phyloP scores from a whole-genome alignment of 2,888 invertebrate genomes.

The Adineta ricciae region DNA sequence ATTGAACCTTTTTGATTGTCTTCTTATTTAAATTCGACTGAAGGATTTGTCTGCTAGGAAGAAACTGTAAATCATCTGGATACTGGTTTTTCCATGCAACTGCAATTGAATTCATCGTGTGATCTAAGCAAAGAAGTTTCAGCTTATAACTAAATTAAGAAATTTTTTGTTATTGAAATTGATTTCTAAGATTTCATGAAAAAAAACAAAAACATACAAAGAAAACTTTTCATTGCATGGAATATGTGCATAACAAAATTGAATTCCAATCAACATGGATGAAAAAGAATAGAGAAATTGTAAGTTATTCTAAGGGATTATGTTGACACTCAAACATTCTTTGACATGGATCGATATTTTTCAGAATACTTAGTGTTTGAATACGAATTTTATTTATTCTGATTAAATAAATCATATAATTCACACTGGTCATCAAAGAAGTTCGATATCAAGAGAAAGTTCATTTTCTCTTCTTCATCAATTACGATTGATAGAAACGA shows the following conservation, averaged over 20 bases:
- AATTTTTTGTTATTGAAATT: too few species aligned
- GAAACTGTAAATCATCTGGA: not conserved
- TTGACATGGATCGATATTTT: not conserved
- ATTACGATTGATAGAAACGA: not conserved
- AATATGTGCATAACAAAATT: too few species aligned
- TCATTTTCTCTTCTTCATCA: not conserved
- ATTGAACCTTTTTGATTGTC: not conserved
- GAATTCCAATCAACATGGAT: too few species aligned
- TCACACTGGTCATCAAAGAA: not conserved
- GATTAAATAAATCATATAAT: slow-evolving; percentile 5
- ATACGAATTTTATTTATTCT: not conserved
- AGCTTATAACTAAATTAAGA: too few species aligned
- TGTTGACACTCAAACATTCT: not conserved
- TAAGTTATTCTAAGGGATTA: not conserved
- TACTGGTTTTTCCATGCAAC: not conserved
- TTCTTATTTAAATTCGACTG: not conserved
- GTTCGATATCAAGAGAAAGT: not conserved
- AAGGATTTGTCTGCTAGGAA: not conserved
- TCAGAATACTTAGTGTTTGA: not conserved
- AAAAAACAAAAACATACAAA: too few species aligned
- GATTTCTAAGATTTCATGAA: too few species aligned
- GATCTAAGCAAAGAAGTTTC: not conserved
- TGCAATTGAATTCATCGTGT: not conserved
- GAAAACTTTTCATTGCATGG: too few species aligned
- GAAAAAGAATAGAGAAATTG: not conserved